Evolutionary conservation across 2,888 invertebrate species (phyloP).

Genomic region (Sarcophaga subvicina): DNA sequence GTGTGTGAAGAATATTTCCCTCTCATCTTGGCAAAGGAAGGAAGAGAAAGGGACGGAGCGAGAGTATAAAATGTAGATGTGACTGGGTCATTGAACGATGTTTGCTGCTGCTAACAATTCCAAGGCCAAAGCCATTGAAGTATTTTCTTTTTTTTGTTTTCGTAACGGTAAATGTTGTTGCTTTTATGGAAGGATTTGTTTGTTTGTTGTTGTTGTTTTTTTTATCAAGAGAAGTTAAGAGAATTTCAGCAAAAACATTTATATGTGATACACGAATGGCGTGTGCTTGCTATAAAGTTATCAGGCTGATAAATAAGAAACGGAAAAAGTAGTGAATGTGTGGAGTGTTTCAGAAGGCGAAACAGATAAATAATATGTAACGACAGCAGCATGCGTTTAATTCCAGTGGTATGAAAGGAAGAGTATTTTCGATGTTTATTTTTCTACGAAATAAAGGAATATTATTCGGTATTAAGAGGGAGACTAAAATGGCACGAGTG

Average conservation of each 20-base stretch:
- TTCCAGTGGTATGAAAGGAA: no score
- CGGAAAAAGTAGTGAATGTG: background rate
- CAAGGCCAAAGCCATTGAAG: slow-evolving; percentile 79
- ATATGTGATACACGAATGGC: no score
- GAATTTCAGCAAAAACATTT: no score
- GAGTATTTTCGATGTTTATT: no score
- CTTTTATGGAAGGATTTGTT: background rate
- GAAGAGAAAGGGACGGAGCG: background rate
- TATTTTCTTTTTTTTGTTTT: slow-evolving; percentile 39
- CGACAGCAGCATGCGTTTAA: no score
- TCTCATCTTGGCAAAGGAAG: background rate
- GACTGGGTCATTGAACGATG: slow-evolving; percentile 70
- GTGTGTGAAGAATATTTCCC: background rate
- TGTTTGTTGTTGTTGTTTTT: background rate
- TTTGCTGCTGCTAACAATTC: slow-evolving; percentile 72
- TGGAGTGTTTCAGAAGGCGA: background rate
- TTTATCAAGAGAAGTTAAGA: background rate
- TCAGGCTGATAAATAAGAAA: background rate
- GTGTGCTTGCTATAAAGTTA: no score
- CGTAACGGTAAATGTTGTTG: background rate
- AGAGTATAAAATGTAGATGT: slow-evolving; percentile 6
- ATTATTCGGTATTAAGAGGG: no score
- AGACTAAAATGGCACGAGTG: no score
- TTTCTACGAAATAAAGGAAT: no score
- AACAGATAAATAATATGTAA: background rate